A percentile compares a stretch with the other conserved stretches of the same genome.
Conservation (phyloP, 2,113 vertebrate genomes). For the Channa argus region DNA sequence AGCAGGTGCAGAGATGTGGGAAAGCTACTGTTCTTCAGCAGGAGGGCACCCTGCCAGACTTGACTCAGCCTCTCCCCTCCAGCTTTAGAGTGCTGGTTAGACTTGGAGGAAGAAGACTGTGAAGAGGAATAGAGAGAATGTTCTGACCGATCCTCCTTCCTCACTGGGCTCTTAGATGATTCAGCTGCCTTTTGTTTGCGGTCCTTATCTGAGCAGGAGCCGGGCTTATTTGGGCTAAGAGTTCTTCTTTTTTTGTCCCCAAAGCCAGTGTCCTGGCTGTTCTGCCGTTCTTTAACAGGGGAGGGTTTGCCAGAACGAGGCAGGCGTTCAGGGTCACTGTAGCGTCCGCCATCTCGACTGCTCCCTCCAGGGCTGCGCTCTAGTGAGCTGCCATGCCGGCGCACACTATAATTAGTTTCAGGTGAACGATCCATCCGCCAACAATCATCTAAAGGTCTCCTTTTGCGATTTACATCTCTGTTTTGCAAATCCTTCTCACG, state of each 20-base stretch:
- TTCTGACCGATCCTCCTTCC: slow-evolving; percentile 83
- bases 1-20: slow-evolving; percentile 96
- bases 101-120: slow-evolving; percentile 72
- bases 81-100: slow-evolving; percentile 70
- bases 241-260: slow-evolving; percentile 85
- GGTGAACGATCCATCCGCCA: slow-evolving; percentile 91
- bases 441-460: slow-evolving; percentile 87
- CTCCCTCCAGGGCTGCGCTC: slow-evolving; percentile 92
- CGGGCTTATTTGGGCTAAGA: slow-evolving; percentile 40
- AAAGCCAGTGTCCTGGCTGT: slow-evolving; percentile 84
- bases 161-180: slow-evolving; percentile 85
- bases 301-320: slow-evolving; percentile 87
- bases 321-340: slow-evolving; percentile 88
- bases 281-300: slow-evolving; percentile 84
- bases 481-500: slow-evolving; percentile 85
- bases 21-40: slow-evolving; percentile 98
- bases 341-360: slow-evolving; percentile 86
- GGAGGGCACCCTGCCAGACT: slow-evolving; percentile 96
- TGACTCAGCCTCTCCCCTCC: slow-evolving; percentile 86
- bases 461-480: slow-evolving; percentile 88
- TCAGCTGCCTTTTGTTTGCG: slow-evolving; percentile 86
- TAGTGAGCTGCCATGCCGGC: slow-evolving; percentile 87
- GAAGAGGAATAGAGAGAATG: slow-evolving; percentile 4
- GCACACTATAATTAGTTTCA: slow-evolving; percentile 83
- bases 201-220: slow-evolving; percentile 55